Evolutionary conservation across 2,888 invertebrate genomes (phyloP).

Genomic region (Rhingia rostrata): DNA sequence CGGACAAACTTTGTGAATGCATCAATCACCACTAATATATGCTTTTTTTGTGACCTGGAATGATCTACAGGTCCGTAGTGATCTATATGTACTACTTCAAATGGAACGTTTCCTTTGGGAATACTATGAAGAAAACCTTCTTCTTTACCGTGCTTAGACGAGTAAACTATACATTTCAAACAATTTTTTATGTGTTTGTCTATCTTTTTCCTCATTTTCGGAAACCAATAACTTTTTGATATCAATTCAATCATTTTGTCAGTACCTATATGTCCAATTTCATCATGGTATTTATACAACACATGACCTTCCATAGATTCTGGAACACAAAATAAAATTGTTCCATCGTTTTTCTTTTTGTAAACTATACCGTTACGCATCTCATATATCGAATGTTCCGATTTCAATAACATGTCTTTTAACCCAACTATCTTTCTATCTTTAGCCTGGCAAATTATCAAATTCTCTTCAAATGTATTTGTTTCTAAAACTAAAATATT

Average conservation of each 20-base stretch:
- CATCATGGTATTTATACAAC: constrained; percentile 60
- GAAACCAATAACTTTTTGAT: constrained; percentile 25
- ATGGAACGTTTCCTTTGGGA: too few relatives aligned
- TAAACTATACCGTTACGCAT: constrained; percentile 50
- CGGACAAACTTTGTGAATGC: constrained; percentile 22
- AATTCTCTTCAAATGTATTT: constrained; percentile 13
- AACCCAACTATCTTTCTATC: not conserved
- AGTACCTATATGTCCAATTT: constrained; percentile 57
- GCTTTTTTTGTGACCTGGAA: not conserved
- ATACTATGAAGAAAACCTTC: not conserved
- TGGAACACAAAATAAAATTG: constrained; percentile 55
- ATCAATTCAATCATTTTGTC: constrained; percentile 12
- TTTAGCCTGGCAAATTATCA: constrained; percentile 7
- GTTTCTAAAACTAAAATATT: too few relatives aligned
- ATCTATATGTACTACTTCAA: not conserved
- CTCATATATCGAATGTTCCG: constrained; percentile 1
- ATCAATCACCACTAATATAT: constrained; percentile 6
- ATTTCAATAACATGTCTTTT: not conserved
- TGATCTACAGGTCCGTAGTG: constrained; percentile 4
- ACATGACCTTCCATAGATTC: constrained; percentile 60
- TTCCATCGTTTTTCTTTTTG: constrained; percentile 33
- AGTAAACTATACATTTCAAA: constrained; percentile 6
- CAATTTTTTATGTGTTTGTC: not conserved
- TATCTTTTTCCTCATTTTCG: constrained; percentile 19
- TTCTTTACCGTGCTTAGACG: constrained; percentile 2